Percentiles rank a stretch among this genome's conserved stretches.
These are phyloP conservation scores for Rhea americana DNA, from an alignment of 2,113 vertebrate genomes.

Conservation along the genomic window DNA sequence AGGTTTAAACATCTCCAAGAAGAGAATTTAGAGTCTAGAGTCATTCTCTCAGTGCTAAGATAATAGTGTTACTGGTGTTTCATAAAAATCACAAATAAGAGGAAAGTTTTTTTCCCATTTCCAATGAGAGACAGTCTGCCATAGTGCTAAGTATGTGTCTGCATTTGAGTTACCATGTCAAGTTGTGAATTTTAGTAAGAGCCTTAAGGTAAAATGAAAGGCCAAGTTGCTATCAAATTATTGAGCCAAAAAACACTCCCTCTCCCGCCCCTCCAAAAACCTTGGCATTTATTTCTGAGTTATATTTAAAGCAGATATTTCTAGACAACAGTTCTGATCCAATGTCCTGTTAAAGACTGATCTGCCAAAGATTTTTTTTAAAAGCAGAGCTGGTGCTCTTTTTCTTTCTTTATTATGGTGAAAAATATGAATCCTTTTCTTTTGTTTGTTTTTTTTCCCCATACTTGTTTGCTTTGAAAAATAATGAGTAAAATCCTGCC, in stretches of 20 bases:
- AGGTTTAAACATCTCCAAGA: constrained; percentile 49
- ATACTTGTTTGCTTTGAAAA: constrained; percentile 36
- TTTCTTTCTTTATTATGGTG: background rate
- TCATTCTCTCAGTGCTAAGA: constrained; percentile 5
- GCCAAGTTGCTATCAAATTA: background rate
- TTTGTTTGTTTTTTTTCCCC: background rate
- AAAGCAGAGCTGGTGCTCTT: background rate
- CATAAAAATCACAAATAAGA: constrained; percentile 21
- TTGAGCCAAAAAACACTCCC: background rate
- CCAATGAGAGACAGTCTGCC: background rate
- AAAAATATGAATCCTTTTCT: background rate
- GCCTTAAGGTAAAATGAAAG: background rate
- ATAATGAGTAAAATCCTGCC: background rate
- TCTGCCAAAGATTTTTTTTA: background rate
- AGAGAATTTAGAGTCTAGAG: constrained; percentile 30
- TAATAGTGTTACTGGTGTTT: constrained; percentile 33
- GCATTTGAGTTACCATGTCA: background rate
- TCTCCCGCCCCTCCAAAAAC: accelerated
- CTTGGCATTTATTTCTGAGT: background rate
- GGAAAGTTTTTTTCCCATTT: background rate
- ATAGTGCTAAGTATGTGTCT: background rate
- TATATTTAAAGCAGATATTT: background rate
- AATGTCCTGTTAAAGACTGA: background rate
- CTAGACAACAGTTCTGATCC: background rate
- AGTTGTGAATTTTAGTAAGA: background rate